A percentile compares a stretch with the other conserved stretches of the same genome.
Evolutionary conservation across 1,140 invertebrate species (phyloP).

Genomic region (Danaus melanippus): DNA sequence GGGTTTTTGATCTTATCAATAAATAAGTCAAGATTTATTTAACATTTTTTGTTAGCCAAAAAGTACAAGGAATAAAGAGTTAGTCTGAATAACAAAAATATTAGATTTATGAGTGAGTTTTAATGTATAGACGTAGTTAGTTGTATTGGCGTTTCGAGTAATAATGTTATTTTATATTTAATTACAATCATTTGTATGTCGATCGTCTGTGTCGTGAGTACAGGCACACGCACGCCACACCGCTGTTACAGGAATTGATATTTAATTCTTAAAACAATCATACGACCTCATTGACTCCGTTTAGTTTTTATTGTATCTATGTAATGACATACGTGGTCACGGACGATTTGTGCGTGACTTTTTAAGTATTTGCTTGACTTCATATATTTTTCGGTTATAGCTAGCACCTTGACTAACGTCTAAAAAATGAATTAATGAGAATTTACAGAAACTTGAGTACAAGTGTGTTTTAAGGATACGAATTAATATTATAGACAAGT

Average conservation of each 20-base stretch:
- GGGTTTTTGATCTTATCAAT: conserved; percentile 38
- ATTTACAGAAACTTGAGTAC: no score
- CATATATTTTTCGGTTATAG: no score
- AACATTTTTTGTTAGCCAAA: conserved; percentile 13
- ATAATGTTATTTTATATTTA: no score
- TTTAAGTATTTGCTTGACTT: conserved; percentile 4
- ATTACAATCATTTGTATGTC: no score
- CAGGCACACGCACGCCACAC: conserved; percentile 30
- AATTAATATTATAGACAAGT: no score
- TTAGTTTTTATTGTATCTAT: conserved; percentile 43
- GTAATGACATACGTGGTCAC: conserved; percentile 40
- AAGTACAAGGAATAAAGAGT: conserved; percentile 1
- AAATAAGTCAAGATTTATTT: conserved; percentile 38
- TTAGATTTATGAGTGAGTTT: background rate
- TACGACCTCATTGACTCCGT: conserved; percentile 46
- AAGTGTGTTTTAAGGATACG: no score
- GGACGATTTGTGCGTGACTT: conserved; percentile 37
- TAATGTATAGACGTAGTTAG: no score
- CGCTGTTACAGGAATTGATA: conserved; percentile 34
- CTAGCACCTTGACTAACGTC: no score
- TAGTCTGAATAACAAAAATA: background rate
- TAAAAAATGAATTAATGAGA: no score
- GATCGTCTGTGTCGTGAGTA: conserved; percentile 29
- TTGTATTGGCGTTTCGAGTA: no score
- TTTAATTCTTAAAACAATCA: conserved; percentile 29